phyloP scores from a whole-genome alignment of 2,113 vertebrate genomes.

The Phycodurus eques region DNA sequence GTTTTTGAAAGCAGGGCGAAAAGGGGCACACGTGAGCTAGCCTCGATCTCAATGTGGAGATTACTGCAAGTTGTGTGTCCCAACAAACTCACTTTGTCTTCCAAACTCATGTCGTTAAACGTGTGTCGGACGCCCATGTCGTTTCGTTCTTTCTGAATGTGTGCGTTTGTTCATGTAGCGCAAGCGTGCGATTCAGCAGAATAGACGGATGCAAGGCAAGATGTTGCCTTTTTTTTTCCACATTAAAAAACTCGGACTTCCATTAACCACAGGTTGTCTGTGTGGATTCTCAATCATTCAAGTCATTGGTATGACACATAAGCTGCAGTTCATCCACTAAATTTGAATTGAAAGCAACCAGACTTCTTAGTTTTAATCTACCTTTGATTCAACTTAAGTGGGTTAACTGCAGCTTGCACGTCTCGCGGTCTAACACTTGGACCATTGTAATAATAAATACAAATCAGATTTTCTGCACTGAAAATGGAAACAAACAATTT shows the following conservation, averaged over 20 bases:
- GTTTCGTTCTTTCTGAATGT: constrained; percentile 50
- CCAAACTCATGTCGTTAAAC: constrained; percentile 66
- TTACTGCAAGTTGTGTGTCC: constrained; percentile 49
- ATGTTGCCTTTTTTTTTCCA: constrained; percentile 54
- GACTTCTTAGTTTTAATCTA: not conserved
- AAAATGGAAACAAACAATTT: constrained; percentile 28
- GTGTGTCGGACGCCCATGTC: constrained; percentile 47
- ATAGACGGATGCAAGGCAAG: constrained; percentile 53
- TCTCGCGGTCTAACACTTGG: constrained; percentile 36
- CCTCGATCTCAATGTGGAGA: constrained; percentile 46
- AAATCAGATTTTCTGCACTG: constrained; percentile 28
- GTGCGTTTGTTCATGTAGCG: constrained; percentile 53
- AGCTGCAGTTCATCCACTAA: not conserved
- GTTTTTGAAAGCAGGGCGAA: constrained; percentile 48
- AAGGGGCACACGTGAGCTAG: constrained; percentile 34
- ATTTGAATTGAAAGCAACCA: not conserved
- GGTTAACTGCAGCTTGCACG: constrained; percentile 12
- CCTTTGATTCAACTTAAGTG: not conserved
- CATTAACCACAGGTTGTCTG: constrained; percentile 39
- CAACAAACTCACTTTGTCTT: constrained; percentile 76
- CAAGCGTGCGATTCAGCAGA: constrained; percentile 32
- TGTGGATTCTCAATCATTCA: not conserved
- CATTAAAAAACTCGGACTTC: constrained; percentile 49
- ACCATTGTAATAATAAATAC: constrained; percentile 15
- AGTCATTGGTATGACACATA: not conserved